A percentile compares a stretch with the other conserved stretches of the same genome.
These are phyloP conservation scores for Emydoidea blandingii DNA, from an alignment of 2,797 vertebrate species.

Conservation along the genomic window DNA sequence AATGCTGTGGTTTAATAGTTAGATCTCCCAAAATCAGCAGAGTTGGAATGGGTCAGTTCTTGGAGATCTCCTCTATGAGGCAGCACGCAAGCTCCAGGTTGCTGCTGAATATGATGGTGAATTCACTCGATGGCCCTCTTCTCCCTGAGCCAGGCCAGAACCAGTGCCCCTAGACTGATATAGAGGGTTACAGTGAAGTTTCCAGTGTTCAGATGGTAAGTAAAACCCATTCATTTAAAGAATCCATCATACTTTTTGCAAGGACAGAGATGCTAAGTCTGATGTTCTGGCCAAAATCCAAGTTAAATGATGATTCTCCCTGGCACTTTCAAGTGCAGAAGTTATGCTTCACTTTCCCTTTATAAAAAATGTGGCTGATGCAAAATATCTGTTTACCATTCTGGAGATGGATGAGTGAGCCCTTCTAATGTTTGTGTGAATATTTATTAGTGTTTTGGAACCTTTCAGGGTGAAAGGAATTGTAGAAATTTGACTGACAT, in stretches of 20 bases:
- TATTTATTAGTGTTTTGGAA: rapidly evolving
- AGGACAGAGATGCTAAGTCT: neutral
- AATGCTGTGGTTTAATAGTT: constrained; percentile 42
- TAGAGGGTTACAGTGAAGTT: neutral
- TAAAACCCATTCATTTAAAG: neutral
- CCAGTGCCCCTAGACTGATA: neutral
- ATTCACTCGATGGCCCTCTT: neutral
- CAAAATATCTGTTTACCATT: rapidly evolving
- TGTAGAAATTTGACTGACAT: neutral
- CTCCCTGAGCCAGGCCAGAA: neutral
- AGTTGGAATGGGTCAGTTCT: constrained; percentile 28
- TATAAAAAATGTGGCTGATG: neutral
- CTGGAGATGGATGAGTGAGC: rapidly evolving
- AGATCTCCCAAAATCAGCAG: constrained; percentile 58
- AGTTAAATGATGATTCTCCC: neutral
- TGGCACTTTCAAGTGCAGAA: neutral
- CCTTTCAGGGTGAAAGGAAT: neutral
- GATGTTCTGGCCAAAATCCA: neutral
- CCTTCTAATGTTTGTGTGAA: rapidly evolving
- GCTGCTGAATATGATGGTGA: neutral
- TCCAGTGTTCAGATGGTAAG: neutral
- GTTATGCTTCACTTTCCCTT: neutral
- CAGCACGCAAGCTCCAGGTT: neutral
- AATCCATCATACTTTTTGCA: neutral
- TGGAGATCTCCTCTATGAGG: neutral